These are phyloP conservation scores for Drosophila nigromelanica DNA, from an alignment of 1,140 invertebrate genomes.

Conservation along the genomic window DNA sequence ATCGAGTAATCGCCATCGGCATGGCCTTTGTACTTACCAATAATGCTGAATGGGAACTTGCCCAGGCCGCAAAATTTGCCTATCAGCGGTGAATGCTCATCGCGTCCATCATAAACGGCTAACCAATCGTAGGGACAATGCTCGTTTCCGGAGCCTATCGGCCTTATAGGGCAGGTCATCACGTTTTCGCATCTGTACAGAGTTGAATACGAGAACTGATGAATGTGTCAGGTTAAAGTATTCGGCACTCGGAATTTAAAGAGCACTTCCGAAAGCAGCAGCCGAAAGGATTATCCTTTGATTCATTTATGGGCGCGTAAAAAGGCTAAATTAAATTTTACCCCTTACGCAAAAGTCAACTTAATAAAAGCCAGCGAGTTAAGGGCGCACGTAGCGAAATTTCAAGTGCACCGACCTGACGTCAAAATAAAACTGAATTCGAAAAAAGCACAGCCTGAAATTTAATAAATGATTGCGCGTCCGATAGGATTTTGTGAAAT, in stretches of 20 bases:
- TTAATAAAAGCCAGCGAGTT: slow-evolving; percentile 53
- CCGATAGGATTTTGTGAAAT: background rate
- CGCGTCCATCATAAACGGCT: slow-evolving; percentile 94
- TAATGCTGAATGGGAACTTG: slow-evolving; percentile 96
- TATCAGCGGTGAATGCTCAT: slow-evolving; percentile 93
- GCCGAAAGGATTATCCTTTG: background rate
- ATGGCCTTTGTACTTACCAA: slow-evolving; percentile 85
- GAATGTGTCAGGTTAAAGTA: background rate
- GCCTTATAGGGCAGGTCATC: slow-evolving; percentile 96
- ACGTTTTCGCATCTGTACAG: slow-evolving; percentile 91
- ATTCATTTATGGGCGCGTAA: slow-evolving; percentile 9
- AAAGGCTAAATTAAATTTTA: slow-evolving; percentile 47
- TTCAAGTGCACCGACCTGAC: slow-evolving; percentile 31
- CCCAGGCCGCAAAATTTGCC: slow-evolving; percentile 97
- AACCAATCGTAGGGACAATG: slow-evolving; percentile 96
- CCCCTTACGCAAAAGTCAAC: slow-evolving; percentile 16
- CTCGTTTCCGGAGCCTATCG: slow-evolving; percentile 92
- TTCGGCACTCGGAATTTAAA: slow-evolving; percentile 21
- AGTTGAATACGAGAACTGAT: slow-evolving; percentile 9
- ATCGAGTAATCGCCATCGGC: slow-evolving; percentile 3
- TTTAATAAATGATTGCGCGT: no score
- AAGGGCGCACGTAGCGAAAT: slow-evolving; percentile 52
- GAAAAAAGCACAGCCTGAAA: slow-evolving; percentile 39
- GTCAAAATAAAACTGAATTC: slow-evolving; percentile 13
- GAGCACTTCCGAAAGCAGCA: no score